Evolutionary conservation across 2,797 vertebrate species (phyloP).

Genomic region (Nannoperca australis): DNA sequence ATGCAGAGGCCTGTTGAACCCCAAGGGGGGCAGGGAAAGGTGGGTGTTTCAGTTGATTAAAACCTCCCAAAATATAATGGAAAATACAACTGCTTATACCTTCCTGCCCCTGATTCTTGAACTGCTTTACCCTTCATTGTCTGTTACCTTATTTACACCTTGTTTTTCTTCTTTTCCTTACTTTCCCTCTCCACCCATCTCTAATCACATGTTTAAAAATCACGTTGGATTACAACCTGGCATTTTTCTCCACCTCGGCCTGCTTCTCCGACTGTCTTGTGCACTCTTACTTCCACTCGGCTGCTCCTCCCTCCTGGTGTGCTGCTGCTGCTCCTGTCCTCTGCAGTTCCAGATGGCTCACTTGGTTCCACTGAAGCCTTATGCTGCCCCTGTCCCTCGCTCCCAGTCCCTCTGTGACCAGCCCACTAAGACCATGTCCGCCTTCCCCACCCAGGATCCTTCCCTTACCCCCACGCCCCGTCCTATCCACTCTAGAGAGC

Average conservation of each 20-base stretch:
- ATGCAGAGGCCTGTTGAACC: constrained; percentile 95
- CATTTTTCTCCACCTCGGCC: constrained; percentile 29
- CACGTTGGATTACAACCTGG: constrained; percentile 33
- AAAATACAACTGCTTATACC: constrained; percentile 2
- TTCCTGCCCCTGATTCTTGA: constrained; percentile 35
- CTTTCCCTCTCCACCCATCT: constrained; percentile 24
- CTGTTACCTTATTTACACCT: constrained; percentile 43
- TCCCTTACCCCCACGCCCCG: constrained; percentile 86
- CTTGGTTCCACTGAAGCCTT: constrained; percentile 93
- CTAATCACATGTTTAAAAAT: constrained; percentile 20
- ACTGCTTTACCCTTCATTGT: constrained; percentile 46
- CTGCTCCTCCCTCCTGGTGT: constrained; percentile 42
- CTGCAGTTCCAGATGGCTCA: constrained; percentile 93
- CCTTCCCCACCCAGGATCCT: constrained; percentile 92
- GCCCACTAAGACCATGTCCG: constrained; percentile 93
- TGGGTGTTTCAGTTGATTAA: constrained; percentile 65
- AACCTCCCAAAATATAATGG: background rate
- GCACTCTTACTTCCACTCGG: constrained; percentile 24
- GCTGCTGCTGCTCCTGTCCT: constrained; percentile 54
- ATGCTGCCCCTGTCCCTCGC: constrained; percentile 93
- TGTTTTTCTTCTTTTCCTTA: constrained; percentile 42
- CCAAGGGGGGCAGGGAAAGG: constrained; percentile 94
- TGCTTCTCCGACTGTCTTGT: constrained; percentile 33
- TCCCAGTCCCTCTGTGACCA: constrained; percentile 96
- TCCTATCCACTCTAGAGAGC: constrained; percentile 88